These are phyloP conservation scores for Strongylocentrotus purpuratus DNA, from an alignment of 35 echinoderm and acorn worm genomes.

Conservation along the genomic window DNA sequence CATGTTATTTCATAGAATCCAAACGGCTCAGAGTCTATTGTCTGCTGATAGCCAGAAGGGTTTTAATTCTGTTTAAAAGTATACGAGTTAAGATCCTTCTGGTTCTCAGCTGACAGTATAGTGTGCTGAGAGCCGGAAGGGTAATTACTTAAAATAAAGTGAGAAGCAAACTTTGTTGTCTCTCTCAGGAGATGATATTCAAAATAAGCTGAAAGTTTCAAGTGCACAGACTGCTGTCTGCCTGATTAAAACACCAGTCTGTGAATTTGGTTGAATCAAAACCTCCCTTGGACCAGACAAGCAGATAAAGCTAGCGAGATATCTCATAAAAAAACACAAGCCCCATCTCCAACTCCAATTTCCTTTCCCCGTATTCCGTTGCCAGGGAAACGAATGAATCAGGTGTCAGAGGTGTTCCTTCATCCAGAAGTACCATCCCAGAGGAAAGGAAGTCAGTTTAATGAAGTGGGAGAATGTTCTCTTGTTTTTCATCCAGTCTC, in stretches of 20 bases:
- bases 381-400: conserved; percentile 29
- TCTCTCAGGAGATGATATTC: background rate
- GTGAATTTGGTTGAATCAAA: background rate
- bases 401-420: conserved; percentile 23
- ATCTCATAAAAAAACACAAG: background rate
- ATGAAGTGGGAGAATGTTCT: background rate
- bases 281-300: background rate
- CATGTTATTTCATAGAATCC: too few species aligned
- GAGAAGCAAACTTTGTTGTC: background rate
- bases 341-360: background rate
- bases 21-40: too few species aligned
- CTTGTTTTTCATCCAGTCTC: background rate
- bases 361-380: conserved; percentile 22
- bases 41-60: too few species aligned
- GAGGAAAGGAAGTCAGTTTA: background rate
- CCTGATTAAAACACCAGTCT: background rate
- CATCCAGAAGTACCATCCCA: background rate
- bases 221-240: background rate
- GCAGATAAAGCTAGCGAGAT: background rate
- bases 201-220: background rate
- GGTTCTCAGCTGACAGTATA: background rate
- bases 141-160: background rate
- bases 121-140: background rate
- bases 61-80: too few species aligned
- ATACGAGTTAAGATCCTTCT: too few species aligned